These are phyloP conservation scores for Scaptomyza hsui DNA, from an alignment of 1,140 invertebrate species.

Conservation along the genomic window DNA sequence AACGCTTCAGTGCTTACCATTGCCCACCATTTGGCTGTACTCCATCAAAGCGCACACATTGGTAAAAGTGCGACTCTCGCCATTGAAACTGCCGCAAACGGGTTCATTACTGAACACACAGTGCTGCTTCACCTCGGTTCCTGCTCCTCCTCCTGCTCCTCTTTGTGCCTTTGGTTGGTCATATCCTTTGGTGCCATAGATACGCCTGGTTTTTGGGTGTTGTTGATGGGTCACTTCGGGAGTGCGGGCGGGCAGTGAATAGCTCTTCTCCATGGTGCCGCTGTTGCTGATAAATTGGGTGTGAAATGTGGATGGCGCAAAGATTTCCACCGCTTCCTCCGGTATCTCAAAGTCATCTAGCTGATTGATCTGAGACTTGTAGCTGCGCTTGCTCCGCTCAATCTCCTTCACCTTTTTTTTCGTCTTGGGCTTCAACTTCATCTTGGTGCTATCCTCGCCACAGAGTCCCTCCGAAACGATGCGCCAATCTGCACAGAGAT, in stretches of 20 bases:
- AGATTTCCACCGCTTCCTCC: conserved; percentile 66
- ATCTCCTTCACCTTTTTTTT: conserved; percentile 53
- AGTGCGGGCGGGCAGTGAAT: conserved; percentile 62
- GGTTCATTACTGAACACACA: conserved; percentile 71
- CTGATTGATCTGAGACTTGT: conserved; percentile 37
- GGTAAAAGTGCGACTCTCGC: conserved; percentile 56
- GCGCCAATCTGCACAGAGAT: conserved; percentile 64
- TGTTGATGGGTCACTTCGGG: conserved; percentile 22
- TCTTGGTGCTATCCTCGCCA: conserved; percentile 75
- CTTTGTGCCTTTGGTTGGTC: background rate
- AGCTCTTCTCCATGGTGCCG: conserved; percentile 69
- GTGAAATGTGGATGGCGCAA: conserved; percentile 70
- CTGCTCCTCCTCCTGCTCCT: too few relatives aligned
- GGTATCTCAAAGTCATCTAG: conserved; percentile 65
- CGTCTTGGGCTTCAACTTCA: conserved; percentile 62
- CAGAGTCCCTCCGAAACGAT: conserved; percentile 73
- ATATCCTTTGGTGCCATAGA: conserved; percentile 2
- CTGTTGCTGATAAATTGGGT: conserved; percentile 70
- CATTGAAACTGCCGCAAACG: conserved; percentile 66
- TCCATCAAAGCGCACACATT: conserved; percentile 69
- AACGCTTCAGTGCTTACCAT: conserved; percentile 45
- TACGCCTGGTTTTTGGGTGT: background rate
- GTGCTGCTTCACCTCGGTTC: conserved; percentile 5
- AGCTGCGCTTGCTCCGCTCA: conserved; percentile 63
- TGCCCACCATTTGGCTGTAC: conserved; percentile 56